Conservation (phyloP, 92 coral and sea anemone species). For the Bergia sp. region DNA sequence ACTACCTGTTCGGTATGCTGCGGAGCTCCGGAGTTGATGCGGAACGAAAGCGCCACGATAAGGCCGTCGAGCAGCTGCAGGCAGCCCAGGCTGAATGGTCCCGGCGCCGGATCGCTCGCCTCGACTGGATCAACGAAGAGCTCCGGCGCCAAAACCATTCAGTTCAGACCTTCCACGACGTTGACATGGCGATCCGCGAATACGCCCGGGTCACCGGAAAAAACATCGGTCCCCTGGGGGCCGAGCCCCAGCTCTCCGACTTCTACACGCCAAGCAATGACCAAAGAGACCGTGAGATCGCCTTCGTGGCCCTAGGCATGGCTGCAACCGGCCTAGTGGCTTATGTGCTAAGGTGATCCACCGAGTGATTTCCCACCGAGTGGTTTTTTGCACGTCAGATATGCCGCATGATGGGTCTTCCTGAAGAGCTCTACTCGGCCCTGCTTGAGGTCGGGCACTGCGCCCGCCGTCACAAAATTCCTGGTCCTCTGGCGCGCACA, state of each 20-base stretch:
- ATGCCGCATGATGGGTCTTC: constrained; percentile 15
- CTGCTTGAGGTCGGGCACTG: neutral
- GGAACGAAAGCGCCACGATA: constrained; percentile 37
- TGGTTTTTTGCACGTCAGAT: neutral
- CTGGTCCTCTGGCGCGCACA: too few species aligned
- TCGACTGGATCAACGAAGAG: neutral
- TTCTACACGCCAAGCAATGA: neutral
- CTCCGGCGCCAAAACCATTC: neutral
- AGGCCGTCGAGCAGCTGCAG: too few species aligned
- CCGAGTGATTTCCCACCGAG: neutral
- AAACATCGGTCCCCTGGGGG: neutral
- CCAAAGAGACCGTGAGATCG: constrained; percentile 4
- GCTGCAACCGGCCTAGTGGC: constrained; percentile 29
- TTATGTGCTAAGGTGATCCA: constrained; percentile 3
- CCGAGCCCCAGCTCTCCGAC: constrained; percentile 20
- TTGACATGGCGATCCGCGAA: too few species aligned
- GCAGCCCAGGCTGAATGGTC: neutral
- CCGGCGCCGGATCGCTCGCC: neutral
- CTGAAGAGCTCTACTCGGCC: constrained; percentile 1
- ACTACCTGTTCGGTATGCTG: too few species aligned
- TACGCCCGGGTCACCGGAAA: neutral
- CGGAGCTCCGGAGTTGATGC: constrained; percentile 5
- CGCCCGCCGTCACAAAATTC: too few species aligned
- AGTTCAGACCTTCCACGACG: neutral
- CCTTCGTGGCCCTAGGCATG: constrained; percentile 5